phyloP scores from a whole-genome alignment of 2,113 vertebrate genomes.

The Leucoraja erinaceus region DNA sequence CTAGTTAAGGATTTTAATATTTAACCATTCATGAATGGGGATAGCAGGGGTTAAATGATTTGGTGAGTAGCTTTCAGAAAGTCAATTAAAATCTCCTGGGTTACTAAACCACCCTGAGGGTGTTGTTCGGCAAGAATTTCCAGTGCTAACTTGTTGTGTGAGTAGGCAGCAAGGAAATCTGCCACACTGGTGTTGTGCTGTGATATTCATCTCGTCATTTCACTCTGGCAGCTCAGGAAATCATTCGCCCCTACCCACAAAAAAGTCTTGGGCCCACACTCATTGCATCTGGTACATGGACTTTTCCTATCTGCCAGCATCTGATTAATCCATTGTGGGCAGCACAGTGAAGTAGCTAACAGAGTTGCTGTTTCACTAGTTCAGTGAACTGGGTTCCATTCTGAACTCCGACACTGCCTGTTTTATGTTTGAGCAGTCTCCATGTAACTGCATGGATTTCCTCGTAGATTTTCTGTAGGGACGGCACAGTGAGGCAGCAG shows the following conservation, averaged over 20 bases:
- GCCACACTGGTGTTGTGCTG: neutral
- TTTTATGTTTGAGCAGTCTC: no score
- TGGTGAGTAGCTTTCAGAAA: neutral
- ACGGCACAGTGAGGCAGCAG: no score
- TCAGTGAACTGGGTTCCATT: no score
- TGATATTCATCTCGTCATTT: neutral
- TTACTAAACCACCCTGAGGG: neutral
- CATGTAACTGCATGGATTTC: no score
- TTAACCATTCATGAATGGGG: neutral
- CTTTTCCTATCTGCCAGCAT: neutral
- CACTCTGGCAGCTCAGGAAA: no score
- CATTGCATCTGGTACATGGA: neutral
- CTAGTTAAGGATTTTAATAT: neutral
- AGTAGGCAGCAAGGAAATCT: neutral
- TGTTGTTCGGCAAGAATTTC: neutral
- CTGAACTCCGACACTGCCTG: no score
- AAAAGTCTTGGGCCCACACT: neutral
- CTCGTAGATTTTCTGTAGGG: no score
- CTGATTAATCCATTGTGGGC: neutral
- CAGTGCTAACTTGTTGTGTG: neutral
- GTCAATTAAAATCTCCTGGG: neutral
- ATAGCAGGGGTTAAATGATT: neutral
- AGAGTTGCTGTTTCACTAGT: no score
- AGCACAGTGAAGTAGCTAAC: no score
- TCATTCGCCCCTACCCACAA: no score